Percentiles rank a stretch among this genome's conserved stretches.
Conservation (phyloP, 2,888 invertebrate species). For the Apoda limacodes region DNA sequence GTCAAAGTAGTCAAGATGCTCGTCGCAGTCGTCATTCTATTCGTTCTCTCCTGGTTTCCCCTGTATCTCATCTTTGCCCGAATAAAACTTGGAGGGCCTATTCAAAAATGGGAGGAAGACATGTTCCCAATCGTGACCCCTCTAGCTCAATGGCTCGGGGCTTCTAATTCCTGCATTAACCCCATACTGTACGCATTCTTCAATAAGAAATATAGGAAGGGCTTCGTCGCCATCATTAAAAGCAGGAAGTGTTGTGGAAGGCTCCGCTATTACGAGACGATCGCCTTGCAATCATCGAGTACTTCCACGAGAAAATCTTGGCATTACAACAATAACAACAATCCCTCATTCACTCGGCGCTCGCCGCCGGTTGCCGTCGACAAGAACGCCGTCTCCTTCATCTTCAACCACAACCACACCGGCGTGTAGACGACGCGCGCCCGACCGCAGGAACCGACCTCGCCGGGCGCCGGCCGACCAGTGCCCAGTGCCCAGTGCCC, state of each 20-base stretch:
- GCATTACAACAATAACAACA: slow-evolving; percentile 80
- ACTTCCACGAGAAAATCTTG: slow-evolving; percentile 88
- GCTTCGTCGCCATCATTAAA: slow-evolving; percentile 89
- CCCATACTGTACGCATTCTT: slow-evolving; percentile 95
- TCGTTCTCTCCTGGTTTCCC: slow-evolving; percentile 93
- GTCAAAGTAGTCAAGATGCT: slow-evolving; percentile 96
- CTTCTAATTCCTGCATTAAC: slow-evolving; percentile 95
- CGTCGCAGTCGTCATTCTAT: slow-evolving; percentile 91
- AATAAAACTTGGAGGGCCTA: slow-evolving; percentile 83
- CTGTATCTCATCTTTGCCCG: slow-evolving; percentile 90
- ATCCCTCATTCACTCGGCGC: slow-evolving; percentile 68
- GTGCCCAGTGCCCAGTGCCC: slow-evolving; percentile 25
- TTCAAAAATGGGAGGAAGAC: slow-evolving; percentile 83
- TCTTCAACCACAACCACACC: slow-evolving; percentile 82
- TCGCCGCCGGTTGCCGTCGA: slow-evolving; percentile 62
- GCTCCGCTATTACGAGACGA: slow-evolving; percentile 87
- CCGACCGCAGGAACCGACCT: slow-evolving; percentile 26
- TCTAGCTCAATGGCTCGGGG: slow-evolving; percentile 92
- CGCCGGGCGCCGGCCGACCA: too few relatives aligned
- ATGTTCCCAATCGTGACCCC: slow-evolving; percentile 85
- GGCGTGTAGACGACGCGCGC: slow-evolving; percentile 68
- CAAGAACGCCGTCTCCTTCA: slow-evolving; percentile 64
- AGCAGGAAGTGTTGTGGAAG: slow-evolving; percentile 88
- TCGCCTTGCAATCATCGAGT: slow-evolving; percentile 86
- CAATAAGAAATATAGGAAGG: slow-evolving; percentile 92